Evolutionary conservation across 2,888 invertebrate genomes (phyloP), one percentile per base, ranked within the genome.

Genomic region (Trissolcus brochymenae): DNA sequence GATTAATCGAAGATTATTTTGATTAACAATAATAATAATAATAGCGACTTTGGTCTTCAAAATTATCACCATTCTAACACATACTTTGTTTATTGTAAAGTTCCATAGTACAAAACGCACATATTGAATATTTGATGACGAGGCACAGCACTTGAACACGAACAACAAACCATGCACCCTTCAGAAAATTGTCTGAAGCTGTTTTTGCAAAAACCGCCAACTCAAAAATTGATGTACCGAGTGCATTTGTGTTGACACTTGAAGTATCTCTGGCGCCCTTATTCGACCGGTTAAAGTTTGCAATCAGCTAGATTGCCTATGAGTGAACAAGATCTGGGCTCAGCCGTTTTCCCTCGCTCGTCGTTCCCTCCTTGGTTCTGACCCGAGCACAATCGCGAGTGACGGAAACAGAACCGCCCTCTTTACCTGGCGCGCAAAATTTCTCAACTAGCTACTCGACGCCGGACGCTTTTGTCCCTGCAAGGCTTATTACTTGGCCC

Each of bases 301-400:
- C 87, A 89, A 89, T 89, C 89, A 89, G 84, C 85, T 85, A 86
- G 87, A 88, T 88, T 88, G 87, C 88, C 88, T 88, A 88, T 89
- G 88, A 87, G 87, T 87, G 83, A 85, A 83, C 81, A 83, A 82
- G 83, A 82, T 84, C 83, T 80, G 77, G 72, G 72, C 67, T 60
- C 76, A 65, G 59, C 62, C 78, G 73, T 72, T 76, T 72, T 81
- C 79, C 67, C 81, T 74, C 72, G 57, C 53, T 56, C 55, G 57
- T 29, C 25, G 25, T 17, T 53, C 59, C 72, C 57, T 25, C 16
- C 59, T 41, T 67, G 11, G 25, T 29, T 64, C 74, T 78, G 75
- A 76, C 76, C 78, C 55, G 51, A 70, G 70, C 61, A 68, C 70
- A 77, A 75, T 78, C 62, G 68, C 72, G 76, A 74, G 71, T 40